phyloP scores from a whole-genome alignment of 2,888 invertebrate species.

The Pristionchus maxplancki region DNA sequence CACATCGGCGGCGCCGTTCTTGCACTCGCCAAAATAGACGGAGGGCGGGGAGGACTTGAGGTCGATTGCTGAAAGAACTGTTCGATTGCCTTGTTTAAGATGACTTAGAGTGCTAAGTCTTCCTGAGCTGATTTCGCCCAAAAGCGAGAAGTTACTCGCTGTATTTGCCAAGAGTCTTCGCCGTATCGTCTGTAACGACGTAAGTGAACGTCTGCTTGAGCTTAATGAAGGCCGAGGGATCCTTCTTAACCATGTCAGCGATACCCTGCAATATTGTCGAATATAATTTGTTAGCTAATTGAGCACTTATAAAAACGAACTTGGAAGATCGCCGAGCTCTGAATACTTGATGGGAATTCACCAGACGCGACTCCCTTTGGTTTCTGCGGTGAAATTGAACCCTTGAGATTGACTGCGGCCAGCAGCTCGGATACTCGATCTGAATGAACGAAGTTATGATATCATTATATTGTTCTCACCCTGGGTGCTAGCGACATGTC shows the following conservation, averaged over 20 bases:
- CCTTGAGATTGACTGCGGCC: not conserved
- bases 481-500: conserved; percentile 72
- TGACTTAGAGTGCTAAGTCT: too few relatives aligned
- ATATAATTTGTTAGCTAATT: not conserved
- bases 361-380: not conserved
- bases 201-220: conserved; percentile 90
- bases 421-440: not conserved
- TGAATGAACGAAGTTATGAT: not conserved
- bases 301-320: not conserved
- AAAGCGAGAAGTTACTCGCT: conserved; percentile 84
- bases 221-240: conserved; percentile 86
- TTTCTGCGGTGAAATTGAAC: not conserved
- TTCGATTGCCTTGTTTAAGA: too few relatives aligned
- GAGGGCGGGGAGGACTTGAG: conserved; percentile 84
- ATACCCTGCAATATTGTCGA: conserved; percentile 81
- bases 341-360: conserved; percentile 63
- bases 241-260: conserved; percentile 84
- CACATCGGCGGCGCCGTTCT: conserved; percentile 85
- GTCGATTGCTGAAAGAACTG: conserved; percentile 82
- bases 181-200: conserved; percentile 89
- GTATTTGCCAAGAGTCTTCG: conserved; percentile 89
- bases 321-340: conserved; percentile 66
- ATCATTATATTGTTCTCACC: not conserved
- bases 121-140: not conserved
- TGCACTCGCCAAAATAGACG: conserved; percentile 87